phyloP scores from a whole-genome alignment of 2,113 vertebrate species.

The Poeciliopsis prolifica region DNA sequence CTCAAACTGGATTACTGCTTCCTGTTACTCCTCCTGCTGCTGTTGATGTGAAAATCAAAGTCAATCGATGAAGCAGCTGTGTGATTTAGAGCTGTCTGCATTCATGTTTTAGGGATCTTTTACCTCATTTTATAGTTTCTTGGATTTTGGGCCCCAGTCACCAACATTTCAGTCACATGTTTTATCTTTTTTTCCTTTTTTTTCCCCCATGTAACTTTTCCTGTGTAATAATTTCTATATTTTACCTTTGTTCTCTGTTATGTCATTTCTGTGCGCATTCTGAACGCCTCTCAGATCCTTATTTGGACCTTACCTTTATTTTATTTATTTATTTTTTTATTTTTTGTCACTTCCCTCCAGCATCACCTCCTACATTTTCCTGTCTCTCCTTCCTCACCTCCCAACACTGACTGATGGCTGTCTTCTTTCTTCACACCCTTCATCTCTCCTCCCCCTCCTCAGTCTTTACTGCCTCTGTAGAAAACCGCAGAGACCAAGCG shows the following conservation, averaged over 20 bases:
- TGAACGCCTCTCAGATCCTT: not conserved
- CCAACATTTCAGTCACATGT: not conserved
- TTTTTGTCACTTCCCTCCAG: not conserved
- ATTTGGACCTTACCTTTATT: not conserved
- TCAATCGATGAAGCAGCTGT: not conserved
- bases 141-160: not conserved
- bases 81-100: not conserved
- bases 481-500: conserved; percentile 33
- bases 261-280: not conserved
- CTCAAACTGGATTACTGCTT: conserved; percentile 39
- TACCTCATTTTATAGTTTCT: not conserved
- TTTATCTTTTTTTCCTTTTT: not conserved
- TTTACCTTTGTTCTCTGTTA: not conserved
- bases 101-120: not conserved
- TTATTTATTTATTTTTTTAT: not conserved
- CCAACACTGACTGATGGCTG: conserved; percentile 3
- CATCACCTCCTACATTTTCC: not conserved
- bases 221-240: not conserved
- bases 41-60: conserved; percentile 8
- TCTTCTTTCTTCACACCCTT: conserved; percentile 26
- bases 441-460: conserved; percentile 13
- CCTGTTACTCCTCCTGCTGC: conserved; percentile 12
- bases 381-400: conserved; percentile 11
- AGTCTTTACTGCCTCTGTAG: conserved; percentile 22
- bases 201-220: not conserved